Percentiles rank a stretch among this genome's conserved stretches.
These are phyloP conservation scores for Stenodera caucasica DNA, from an alignment of 2,888 invertebrate genomes.

Conservation along the genomic window DNA sequence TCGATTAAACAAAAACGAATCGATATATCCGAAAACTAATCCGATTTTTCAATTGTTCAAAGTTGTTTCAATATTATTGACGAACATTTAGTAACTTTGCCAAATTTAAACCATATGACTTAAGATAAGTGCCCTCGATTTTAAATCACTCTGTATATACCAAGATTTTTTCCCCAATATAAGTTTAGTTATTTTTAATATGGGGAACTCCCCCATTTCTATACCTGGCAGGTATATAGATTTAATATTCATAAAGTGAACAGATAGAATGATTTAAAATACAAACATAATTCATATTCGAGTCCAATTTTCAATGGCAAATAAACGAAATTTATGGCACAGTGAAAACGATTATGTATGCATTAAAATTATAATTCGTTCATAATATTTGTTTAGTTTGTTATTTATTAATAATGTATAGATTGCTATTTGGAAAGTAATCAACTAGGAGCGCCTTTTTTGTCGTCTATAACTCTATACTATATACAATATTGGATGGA, in stretches of 20 bases:
- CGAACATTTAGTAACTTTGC: too few relatives aligned
- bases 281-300: conserved; percentile 33
- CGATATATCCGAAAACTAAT: too few relatives aligned
- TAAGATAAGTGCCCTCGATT: too few relatives aligned
- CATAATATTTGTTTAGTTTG: conserved; percentile 54
- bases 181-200: neutral
- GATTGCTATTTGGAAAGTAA: conserved; percentile 50
- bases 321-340: conserved; percentile 49
- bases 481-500: too few relatives aligned
- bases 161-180: too few relatives aligned
- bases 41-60: too few relatives aligned
- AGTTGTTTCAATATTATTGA: too few relatives aligned
- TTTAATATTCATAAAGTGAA: conserved; percentile 28
- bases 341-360: conserved; percentile 48
- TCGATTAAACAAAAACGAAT: too few relatives aligned
- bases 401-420: conserved; percentile 52
- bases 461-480: too few relatives aligned
- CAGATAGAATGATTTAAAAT: conserved; percentile 4
- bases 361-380: conserved; percentile 55
- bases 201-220: neutral
- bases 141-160: too few relatives aligned
- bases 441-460: conserved; percentile 36
- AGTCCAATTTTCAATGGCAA: conserved; percentile 47
- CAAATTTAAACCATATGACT: too few relatives aligned
- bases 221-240: neutral